phyloP scores from a whole-genome alignment of 2,888 invertebrate species.

The Chorisops tibialis region DNA sequence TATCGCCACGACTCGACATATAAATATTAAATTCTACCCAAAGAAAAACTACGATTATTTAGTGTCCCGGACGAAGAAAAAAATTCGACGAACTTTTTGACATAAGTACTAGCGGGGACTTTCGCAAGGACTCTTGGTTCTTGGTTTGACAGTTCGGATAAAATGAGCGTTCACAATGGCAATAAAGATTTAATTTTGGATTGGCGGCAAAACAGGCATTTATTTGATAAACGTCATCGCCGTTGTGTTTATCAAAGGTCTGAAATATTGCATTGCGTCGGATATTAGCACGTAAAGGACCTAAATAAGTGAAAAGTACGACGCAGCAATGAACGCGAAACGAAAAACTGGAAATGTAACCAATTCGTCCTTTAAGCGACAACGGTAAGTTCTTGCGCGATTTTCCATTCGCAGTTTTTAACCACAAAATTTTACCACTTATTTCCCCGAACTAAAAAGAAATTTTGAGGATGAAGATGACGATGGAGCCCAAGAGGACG shows the following conservation, averaged over 20 bases:
- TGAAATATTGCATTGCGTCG: not conserved
- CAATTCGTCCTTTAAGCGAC: constrained; percentile 37
- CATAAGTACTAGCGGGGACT: constrained; percentile 7
- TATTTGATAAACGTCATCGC: too few relatives aligned
- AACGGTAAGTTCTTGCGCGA: constrained; percentile 37
- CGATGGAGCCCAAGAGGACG: constrained; percentile 52
- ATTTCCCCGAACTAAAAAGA: constrained; percentile 32
- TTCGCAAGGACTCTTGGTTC: constrained; percentile 4
- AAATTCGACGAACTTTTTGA: constrained; percentile 8
- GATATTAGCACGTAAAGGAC: constrained; percentile 26
- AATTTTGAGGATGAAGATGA: constrained; percentile 59
- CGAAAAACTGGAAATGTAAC: constrained; percentile 31
- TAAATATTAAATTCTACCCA: too few relatives aligned
- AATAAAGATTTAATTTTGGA: too few relatives aligned
- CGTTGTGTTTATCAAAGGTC: too few relatives aligned
- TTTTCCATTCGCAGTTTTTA: not conserved
- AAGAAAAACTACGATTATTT: too few relatives aligned
- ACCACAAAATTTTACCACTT: not conserved
- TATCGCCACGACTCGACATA: too few relatives aligned
- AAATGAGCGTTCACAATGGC: not conserved
- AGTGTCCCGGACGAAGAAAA: not conserved
- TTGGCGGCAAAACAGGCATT: not conserved
- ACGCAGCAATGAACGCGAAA: constrained; percentile 31
- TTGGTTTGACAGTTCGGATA: constrained; percentile 8
- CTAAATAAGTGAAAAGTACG: constrained; percentile 11